Evolutionary conservation across 2,888 invertebrate species (phyloP), one percentile per base, ranked within the genome.

Genomic region (Slavum lentiscoides): DNA sequence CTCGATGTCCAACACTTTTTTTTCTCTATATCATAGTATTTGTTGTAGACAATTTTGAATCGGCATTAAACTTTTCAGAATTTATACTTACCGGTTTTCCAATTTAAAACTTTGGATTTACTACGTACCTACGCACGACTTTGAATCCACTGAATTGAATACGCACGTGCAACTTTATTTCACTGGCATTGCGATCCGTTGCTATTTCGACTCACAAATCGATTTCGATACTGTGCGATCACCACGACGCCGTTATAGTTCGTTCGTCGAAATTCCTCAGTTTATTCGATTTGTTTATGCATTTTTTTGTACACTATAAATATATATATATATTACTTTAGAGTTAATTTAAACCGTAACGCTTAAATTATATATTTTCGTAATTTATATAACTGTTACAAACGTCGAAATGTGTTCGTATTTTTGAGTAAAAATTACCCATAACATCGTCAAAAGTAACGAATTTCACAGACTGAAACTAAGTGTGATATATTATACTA

Each of bases 91-190:
- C 15, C 49, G 13, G 19, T 73, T 61, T 61, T 13, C 43, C 23
- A 61, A 17, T 73, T 73, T 61, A 23, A 59, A 72, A 49, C 43
- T 73, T 61, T 61, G 19, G 19, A 61, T 43, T 58, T 58, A 37
- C 23, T 19, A 61, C n/a, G n/a, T n/a, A n/a, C 23, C 49, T 49
- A 39, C 1, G 7, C 43, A 43, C 9, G 43, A 61, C 23, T 43
- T 43, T 39, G 21, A 43, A 19, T 61, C 23, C 8, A 23, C 8
- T 19, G 39, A 39, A 59, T 43, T 59, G 39, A 72, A 39, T 59
- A 17, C 58, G n/a, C 37, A 5, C 8, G 17, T 49, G 49, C 49
- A 43, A 61, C 23, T 61, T 72, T 43, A 43, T 72, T 61, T 23
- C 43, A 19, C 19, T 7, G 49, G 11, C 49, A 72, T 59, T 17